Evolutionary conservation across 2,113 vertebrate species (phyloP), one percentile per base, ranked within the genome.

Genomic region (Corydoras maculifer): DNA sequence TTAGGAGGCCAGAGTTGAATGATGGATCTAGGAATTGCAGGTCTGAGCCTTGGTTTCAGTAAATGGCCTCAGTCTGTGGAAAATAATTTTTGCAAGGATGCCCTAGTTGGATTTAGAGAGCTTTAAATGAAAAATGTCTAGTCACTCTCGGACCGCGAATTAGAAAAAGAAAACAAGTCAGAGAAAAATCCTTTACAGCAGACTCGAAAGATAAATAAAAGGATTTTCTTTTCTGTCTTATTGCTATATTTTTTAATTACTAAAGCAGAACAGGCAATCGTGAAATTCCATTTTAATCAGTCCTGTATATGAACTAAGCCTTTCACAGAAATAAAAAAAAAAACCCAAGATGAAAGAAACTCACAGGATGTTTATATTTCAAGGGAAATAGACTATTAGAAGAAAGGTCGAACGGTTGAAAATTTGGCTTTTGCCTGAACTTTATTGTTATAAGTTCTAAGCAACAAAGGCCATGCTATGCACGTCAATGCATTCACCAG

Each of bases 381-480:
- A 57, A 9, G 18, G 70, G 63, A 54, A 60, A 18, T 48, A 1
- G 50, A 6, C 35, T 43, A 43, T 43, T 43, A 43, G 35, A 43
- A 43, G 35, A 43, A 43, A 35, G 32, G n/a, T n/a, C n/a, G 15
- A 75, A 31, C 11, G 51, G 66, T 54, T n/a, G 9, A 15, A 25
- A 14, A 7, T 53, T 70, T 75, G 77, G 73, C 70, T 62, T 49
- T 10, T 30, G 59, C 18, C 11, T 79, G 74, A 79, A 75, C 74
- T 68, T 69, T 31, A 32, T 48, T 53, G 68, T n/a, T n/a, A n/a
- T n/a, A n/a, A n/a, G n/a, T 62, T 54, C 50, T 50, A 5, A 49
- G 31, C 15, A 30, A 69, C 31, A 14, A 25, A 62, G 64, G 64
- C 67, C 64, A 62, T 10, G 57, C 63, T 12, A n/a, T 29, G 32